Base-by-base conservation (phyloP, 2,888 invertebrate genomes). In the Vannuccia rotundouncinata region DNA sequence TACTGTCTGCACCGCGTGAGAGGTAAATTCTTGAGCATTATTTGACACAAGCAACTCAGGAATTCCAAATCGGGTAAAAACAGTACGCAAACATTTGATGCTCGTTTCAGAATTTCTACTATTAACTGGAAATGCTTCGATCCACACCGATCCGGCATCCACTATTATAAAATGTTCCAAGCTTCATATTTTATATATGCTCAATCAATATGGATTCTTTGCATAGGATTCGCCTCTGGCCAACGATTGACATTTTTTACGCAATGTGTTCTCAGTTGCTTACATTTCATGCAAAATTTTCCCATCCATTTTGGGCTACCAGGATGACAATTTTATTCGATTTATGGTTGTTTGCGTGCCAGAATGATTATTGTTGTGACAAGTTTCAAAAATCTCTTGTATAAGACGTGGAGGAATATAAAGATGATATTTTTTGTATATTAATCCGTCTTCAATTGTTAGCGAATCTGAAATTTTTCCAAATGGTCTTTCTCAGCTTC, bases 31-130 rank as follows among this genome's bases (percentile, higher is more conserved):
- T 10, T 76, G 79, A n/a, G 77, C 79, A 79, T 79, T 79, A 31
- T 79, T 79, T 2, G 79, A 31, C 5, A 79, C 78, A 17, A 79
- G 2, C 25, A 79, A 22, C 25, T 79, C 29, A 5, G 79, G 79
- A 25, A 79, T 79, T 31, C 79, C 79, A 2, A 80, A 79, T 25
- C 79, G 79, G 25, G 78, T 31, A 59, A 79, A 79, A 29, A 79
- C 79, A 0, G 77, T 79, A 29, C 79, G 30, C 31, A 80, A 30
- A 5, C 79, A 79, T 1, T 77, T 31, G 78, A 78, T 74, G 5
- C 80, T 30, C 22, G 27, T 29, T 78, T 2, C 28, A 29, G 80
- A 10, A n/a, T 30, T 29, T 79, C 29, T 79, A 29, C 5, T 45
- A 22, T 25, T 79, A 28, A 22, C 29, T 29, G 28, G 22, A 59